These are phyloP conservation scores for Tiliqua scincoides DNA, from an alignment of 2,113 vertebrate species.

Conservation along the genomic window DNA sequence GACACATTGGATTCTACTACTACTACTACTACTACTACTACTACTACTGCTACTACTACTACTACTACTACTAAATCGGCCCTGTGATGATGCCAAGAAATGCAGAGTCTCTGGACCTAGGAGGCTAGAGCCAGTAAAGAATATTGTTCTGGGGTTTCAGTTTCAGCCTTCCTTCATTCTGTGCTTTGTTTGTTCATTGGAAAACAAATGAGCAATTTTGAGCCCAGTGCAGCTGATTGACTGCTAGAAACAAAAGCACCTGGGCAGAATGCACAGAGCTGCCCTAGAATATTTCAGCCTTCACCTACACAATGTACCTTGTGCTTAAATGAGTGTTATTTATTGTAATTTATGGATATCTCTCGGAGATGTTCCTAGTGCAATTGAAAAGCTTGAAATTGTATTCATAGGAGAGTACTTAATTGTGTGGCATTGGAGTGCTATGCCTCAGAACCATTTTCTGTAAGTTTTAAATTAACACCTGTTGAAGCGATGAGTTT, in stretches of 20 bases:
- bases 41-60: too few species aligned
- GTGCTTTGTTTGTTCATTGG: not conserved
- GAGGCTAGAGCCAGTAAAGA: not conserved
- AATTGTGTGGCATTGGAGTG: slow-evolving; percentile 59
- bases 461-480: slow-evolving; percentile 67
- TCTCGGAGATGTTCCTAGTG: slow-evolving; percentile 59
- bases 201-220: not conserved
- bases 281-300: slow-evolving; percentile 28
- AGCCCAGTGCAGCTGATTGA: not conserved
- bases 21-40: too few species aligned
- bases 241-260: not conserved
- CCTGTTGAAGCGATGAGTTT: slow-evolving; percentile 48
- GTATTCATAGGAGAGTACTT: slow-evolving; percentile 63
- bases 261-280: not conserved
- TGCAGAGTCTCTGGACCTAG: not conserved
- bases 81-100: too few species aligned
- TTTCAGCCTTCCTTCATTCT: not conserved
- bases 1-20: too few species aligned
- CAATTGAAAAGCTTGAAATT: slow-evolving; percentile 64
- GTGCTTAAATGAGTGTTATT: slow-evolving; percentile 59
- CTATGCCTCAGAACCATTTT: slow-evolving; percentile 62
- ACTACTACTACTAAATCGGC: too few species aligned
- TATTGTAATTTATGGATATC: slow-evolving; percentile 73
- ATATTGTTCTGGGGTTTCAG: not conserved
- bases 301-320: slow-evolving; percentile 23